phyloP scores from a whole-genome alignment of 2,797 vertebrate genomes.

The Apogon talboti region DNA sequence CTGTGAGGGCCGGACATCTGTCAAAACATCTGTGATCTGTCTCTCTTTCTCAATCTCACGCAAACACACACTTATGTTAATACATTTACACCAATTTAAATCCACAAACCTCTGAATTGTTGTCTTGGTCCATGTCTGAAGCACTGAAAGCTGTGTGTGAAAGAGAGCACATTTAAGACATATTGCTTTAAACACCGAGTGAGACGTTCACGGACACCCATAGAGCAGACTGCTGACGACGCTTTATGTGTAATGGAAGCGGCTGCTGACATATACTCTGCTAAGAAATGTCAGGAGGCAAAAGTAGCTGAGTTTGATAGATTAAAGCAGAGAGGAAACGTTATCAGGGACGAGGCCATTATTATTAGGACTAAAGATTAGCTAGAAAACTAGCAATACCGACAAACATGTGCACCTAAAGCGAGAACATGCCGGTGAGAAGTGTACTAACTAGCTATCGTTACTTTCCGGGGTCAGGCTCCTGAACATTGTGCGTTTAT shows the following conservation, averaged over 20 bases:
- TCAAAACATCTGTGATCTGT: constrained; percentile 1
- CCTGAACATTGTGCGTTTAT: constrained; percentile 16
- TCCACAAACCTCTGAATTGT: constrained; percentile 81
- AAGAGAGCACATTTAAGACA: constrained; percentile 28
- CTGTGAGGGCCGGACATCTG: constrained; percentile 7
- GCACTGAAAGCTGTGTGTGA: constrained; percentile 45
- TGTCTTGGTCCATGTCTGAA: constrained; percentile 82
- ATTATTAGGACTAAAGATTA: neutral
- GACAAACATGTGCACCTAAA: neutral
- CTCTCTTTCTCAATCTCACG: neutral
- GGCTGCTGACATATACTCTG: constrained; percentile 16
- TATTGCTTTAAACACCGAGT: neutral
- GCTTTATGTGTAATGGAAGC: constrained; percentile 33
- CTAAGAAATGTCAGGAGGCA: constrained; percentile 6
- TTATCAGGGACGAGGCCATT: neutral
- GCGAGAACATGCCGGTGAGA: neutral
- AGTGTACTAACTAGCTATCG: constrained; percentile 9
- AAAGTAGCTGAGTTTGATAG: neutral
- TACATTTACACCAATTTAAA: no score
- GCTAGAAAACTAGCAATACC: neutral
- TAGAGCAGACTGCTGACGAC: constrained; percentile 58
- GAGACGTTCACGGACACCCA: constrained; percentile 45
- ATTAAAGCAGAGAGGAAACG: neutral
- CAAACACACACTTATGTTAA: neutral
- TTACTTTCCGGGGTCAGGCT: constrained; percentile 25